Evolutionary conservation across 2,113 vertebrate species (phyloP).

Genomic region (Epinephelus lanceolatus): DNA sequence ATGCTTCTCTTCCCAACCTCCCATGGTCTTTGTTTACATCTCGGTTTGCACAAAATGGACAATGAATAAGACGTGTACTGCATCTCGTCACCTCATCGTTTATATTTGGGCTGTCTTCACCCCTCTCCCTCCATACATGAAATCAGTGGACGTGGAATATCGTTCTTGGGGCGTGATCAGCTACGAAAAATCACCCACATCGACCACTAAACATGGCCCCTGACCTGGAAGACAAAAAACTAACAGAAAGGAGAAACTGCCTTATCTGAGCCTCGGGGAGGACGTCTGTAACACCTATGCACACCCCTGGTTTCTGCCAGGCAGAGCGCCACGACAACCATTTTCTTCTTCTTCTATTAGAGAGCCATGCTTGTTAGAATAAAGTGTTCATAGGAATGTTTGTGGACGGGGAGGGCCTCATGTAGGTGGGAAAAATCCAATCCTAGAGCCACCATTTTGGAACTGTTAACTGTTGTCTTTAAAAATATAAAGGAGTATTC

Average conservation of each 20-base stretch:
- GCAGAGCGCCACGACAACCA: conserved; percentile 48
- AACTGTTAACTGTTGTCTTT: conserved; percentile 88
- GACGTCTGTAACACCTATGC: conserved; percentile 75
- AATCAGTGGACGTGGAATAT: conserved; percentile 15
- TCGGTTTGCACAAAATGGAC: conserved; percentile 81
- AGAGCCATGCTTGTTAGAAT: conserved; percentile 91
- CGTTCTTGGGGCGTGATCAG: conserved; percentile 20
- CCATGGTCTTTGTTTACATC: conserved; percentile 77
- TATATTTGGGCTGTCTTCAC: conserved; percentile 6
- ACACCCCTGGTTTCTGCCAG: conserved; percentile 76
- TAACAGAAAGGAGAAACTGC: conserved; percentile 35
- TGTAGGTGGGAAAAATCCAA: conserved; percentile 43
- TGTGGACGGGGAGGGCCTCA: conserved; percentile 39
- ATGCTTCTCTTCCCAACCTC: conserved; percentile 38
- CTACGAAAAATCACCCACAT: conserved; percentile 24
- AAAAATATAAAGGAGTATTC: conserved; percentile 68
- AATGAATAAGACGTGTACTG: conserved; percentile 44
- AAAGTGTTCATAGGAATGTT: conserved; percentile 75
- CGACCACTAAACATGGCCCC: conserved; percentile 23
- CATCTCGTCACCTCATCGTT: conserved; percentile 25
- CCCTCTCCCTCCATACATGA: neutral
- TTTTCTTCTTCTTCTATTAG: conserved; percentile 69
- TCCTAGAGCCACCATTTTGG: conserved; percentile 85
- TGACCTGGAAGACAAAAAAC: conserved; percentile 6
- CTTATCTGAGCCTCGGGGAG: conserved; percentile 58